These are phyloP conservation scores for Heliocidaris erythrogramma DNA, from an alignment of 35 echinoderm and acorn worm species.

Conservation along the genomic window DNA sequence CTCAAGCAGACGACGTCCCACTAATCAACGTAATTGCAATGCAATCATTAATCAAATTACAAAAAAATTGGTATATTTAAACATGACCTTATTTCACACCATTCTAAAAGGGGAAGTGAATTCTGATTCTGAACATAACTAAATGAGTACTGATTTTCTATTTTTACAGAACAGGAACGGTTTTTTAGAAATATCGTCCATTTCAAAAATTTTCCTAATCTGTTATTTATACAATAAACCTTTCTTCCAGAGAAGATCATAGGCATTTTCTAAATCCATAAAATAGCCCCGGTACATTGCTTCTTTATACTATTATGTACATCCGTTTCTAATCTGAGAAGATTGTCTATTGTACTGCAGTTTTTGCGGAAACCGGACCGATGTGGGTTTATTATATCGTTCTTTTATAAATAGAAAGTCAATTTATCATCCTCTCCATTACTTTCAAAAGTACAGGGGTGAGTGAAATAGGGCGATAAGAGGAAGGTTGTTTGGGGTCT, in stretches of 20 bases:
- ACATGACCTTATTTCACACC: no score
- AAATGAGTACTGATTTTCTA: no score
- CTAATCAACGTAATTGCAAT: no score
- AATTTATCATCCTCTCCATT: slow-evolving; percentile 51
- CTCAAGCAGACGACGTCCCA: no score
- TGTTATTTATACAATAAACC: slow-evolving; percentile 38
- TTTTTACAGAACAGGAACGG: not conserved
- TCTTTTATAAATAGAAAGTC: not conserved
- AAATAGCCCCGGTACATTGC: slow-evolving; percentile 26
- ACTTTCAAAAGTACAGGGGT: slow-evolving; percentile 7
- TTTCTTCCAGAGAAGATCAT: slow-evolving; percentile 47
- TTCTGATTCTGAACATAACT: no score
- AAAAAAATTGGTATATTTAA: no score
- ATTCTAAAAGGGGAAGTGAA: no score
- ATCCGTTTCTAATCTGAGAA: not conserved
- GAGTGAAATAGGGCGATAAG: slow-evolving; percentile 18
- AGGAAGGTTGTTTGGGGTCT: slow-evolving; percentile 20
- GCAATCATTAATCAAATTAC: no score
- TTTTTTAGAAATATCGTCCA: slow-evolving; percentile 36
- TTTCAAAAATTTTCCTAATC: not conserved
- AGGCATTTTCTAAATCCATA: slow-evolving; percentile 45
- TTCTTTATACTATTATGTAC: slow-evolving; percentile 32
- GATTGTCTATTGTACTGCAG: slow-evolving; percentile 30
- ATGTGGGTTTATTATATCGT: not conserved
- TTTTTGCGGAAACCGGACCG: slow-evolving; percentile 43